Conservation (phyloP, 2,113 vertebrate species). For the Lonchura striata region DNA sequence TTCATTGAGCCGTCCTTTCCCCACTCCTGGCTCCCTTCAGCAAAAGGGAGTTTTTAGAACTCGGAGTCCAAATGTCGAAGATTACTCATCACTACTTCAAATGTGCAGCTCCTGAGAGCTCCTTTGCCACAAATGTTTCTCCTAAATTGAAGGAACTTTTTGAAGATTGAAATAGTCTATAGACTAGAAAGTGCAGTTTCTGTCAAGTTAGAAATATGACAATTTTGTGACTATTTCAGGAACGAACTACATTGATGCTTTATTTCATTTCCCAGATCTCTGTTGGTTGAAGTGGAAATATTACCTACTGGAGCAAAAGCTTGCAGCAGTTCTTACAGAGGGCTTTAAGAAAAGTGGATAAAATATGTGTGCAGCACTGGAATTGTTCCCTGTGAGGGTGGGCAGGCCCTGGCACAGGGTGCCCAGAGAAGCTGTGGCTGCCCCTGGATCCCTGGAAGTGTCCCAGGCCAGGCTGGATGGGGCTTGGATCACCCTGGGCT, state of each 20-base stretch:
- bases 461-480: fast-evolving
- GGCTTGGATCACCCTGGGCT: fast-evolving
- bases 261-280: not conserved
- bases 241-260: not conserved
- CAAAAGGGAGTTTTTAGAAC: not conserved
- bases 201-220: not conserved
- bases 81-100: not conserved
- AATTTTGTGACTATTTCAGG: not conserved
- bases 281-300: not conserved
- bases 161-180: not conserved
- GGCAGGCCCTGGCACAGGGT: not conserved
- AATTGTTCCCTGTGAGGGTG: not conserved
- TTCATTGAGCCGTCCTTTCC: not conserved
- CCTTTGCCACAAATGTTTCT: not conserved
- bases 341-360: not conserved
- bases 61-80: not conserved
- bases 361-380: not conserved
- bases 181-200: not conserved
- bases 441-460: not conserved
- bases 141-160: not conserved
- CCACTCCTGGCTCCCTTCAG: not conserved
- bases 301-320: not conserved
- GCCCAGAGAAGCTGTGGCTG: not conserved
- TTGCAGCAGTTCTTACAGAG: not conserved
- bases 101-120: not conserved